Evolutionary conservation across 2,113 vertebrate genomes (phyloP), one percentile per base, ranked within the genome.

Genomic region (Hemichromis elongatus): DNA sequence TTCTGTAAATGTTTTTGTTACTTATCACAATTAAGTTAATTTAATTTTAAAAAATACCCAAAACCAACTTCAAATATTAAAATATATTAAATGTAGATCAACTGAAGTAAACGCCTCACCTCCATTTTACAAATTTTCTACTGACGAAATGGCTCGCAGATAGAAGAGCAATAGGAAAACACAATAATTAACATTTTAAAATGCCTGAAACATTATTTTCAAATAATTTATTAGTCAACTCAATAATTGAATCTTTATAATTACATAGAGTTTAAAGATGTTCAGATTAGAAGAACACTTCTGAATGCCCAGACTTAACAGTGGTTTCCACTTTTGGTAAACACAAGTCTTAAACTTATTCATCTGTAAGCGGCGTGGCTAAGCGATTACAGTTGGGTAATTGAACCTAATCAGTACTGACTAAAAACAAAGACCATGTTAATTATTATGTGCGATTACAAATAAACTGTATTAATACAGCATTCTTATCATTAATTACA

Each of bases 171-270:
- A 68, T 40, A 68, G n/a, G 7, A 73, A 73, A 47, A 19, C 40
- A 3, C 13, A 0, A 47, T 18, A 42, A 0, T 73, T 73, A 50
- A 7, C 7, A 73, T 19, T 28, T 73, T 47, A 47, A 24, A 40
- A 47, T 10, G 9, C 3, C 13, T 47, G 9, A 73, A 47, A 47
- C 68, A 7, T 73, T 54, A 24, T 21, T 21, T 24, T 21, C 19
- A 24, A 54, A 12, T 37, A 2, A 28, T 28, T 28, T 0, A 28
- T 73, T 50, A 28, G 14, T 61, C 57, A 68, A 42, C 1, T 45
- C 6, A 47, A 47, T 28, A 24, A 28, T 73, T 28, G 5, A 50
- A 50, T 47, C 42, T 73, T 47, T 50, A 30, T 0, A 73, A 73
- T 19, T 28, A 18, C 12, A 28, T 3, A 30, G 10, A 47, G 21